Evolutionary conservation across 2,113 vertebrate genomes (phyloP).

Genomic region (Nicator chloris): DNA sequence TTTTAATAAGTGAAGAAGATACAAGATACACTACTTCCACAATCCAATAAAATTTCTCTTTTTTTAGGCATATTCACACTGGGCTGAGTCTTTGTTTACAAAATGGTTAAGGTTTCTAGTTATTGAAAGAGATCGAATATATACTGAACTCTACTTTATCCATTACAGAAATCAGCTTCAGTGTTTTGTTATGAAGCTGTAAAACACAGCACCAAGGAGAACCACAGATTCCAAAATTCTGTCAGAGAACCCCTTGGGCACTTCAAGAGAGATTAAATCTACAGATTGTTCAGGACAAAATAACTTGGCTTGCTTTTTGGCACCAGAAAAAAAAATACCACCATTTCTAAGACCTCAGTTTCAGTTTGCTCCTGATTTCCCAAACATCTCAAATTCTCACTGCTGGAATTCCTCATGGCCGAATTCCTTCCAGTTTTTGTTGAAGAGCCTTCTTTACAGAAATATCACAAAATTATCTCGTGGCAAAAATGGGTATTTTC

Average conservation of each 20-base stretch:
- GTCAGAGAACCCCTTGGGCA: constrained; percentile 53
- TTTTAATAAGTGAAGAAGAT: constrained; percentile 53
- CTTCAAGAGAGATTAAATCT: constrained; percentile 56
- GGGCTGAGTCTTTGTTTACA: constrained; percentile 25
- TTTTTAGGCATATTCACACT: constrained; percentile 3
- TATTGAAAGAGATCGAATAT: constrained; percentile 31
- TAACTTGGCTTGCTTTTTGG: constrained; percentile 45
- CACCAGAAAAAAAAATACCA: constrained; percentile 33
- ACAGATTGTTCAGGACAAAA: constrained; percentile 58
- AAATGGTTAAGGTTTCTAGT: constrained; percentile 42
- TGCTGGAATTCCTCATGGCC: constrained; percentile 39
- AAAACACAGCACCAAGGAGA: constrained; percentile 45
- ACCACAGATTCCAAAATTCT: constrained; percentile 48
- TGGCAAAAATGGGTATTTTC: constrained; percentile 25
- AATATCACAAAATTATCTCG: constrained; percentile 25
- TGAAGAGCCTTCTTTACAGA: constrained; percentile 30
- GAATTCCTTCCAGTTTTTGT: constrained; percentile 43
- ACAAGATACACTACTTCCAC: constrained; percentile 35
- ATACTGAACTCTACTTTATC: constrained; percentile 17
- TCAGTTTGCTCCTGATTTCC: constrained; percentile 61
- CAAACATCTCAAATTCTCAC: constrained; percentile 59
- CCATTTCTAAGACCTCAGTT: constrained; percentile 53
- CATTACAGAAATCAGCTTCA: constrained; percentile 11
- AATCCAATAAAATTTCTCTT: background rate
- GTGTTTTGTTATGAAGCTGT: constrained; percentile 42